Percentiles rank a stretch among this genome's conserved stretches.
phyloP scores from a whole-genome alignment of 2,113 vertebrate genomes.

The Lepisosteus oculatus region DNA sequence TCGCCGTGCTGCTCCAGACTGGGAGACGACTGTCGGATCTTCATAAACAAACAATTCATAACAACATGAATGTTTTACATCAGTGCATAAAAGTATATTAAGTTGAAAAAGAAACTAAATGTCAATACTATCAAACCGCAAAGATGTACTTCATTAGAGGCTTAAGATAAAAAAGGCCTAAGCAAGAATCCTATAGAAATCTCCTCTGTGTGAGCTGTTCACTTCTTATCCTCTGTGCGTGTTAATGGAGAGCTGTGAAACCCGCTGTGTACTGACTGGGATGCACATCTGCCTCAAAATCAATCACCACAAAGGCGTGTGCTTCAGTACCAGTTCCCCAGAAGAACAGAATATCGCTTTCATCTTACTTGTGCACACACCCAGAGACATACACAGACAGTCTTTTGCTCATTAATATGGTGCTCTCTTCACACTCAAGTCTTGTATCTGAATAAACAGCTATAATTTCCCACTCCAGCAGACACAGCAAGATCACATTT shows the following conservation, averaged over 20 bases:
- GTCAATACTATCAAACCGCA: too few species aligned
- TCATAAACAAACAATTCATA: too few species aligned
- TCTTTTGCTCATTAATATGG: constrained; percentile 35
- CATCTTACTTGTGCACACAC: constrained; percentile 39
- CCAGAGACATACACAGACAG: constrained; percentile 28
- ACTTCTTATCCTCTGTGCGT: constrained; percentile 3
- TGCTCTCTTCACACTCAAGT: constrained; percentile 32
- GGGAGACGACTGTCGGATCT: too few species aligned
- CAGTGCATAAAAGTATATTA: too few species aligned
- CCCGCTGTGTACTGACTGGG: constrained; percentile 31
- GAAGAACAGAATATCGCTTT: constrained; percentile 28
- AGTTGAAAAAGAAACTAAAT: too few species aligned
- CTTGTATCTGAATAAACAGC: constrained; percentile 27
- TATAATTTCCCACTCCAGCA: constrained; percentile 21
- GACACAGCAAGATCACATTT: constrained; percentile 19
- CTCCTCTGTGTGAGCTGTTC: too few species aligned
- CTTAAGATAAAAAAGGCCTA: too few species aligned
- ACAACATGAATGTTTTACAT: too few species aligned
- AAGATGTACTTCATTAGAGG: too few species aligned
- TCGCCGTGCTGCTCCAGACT: too few species aligned
- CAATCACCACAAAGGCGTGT: constrained; percentile 42
- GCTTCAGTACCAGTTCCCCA: constrained; percentile 25
- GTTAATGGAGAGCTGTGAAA: neutral
- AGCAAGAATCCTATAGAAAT: too few species aligned
- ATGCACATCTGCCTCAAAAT: constrained; percentile 33